A percentile compares a stretch with the other conserved stretches of the same genome.
Conservation (phyloP, 2,113 vertebrate species). For the Progne subis region DNA sequence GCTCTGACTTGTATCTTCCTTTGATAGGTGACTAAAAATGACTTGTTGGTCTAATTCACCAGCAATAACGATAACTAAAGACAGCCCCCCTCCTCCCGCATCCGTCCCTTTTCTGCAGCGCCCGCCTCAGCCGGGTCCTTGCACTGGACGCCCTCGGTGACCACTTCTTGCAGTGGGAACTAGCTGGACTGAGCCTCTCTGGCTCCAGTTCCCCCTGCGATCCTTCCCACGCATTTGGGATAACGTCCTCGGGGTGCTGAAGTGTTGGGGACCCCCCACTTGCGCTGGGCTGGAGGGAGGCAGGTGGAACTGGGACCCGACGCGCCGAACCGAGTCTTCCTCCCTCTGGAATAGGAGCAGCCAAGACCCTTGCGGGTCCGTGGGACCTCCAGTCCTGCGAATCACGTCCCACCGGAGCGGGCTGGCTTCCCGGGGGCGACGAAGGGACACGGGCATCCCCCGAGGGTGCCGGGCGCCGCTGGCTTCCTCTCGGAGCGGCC, state of each 20-base stretch:
- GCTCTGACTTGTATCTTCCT: constrained; percentile 69
- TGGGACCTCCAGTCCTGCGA: background rate
- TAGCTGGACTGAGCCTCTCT: background rate
- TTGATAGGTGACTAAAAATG: constrained; percentile 39
- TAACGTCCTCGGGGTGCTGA: fast-evolving
- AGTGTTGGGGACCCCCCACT: background rate
- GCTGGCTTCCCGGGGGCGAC: background rate
- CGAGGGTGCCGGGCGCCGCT: fast-evolving
- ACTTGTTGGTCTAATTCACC: constrained; percentile 62
- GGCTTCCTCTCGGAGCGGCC: background rate
- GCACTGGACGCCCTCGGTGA: background rate
- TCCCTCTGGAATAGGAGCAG: background rate
- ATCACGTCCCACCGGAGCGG: fast-evolving
- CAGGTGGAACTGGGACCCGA: background rate
- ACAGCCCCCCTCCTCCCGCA: background rate
- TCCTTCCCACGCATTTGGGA: background rate
- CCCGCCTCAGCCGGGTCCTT: background rate
- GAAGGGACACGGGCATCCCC: background rate
- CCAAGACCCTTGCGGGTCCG: background rate
- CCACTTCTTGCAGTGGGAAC: background rate
- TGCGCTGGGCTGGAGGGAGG: fast-evolving
- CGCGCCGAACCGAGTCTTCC: fast-evolving
- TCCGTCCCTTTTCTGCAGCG: background rate
- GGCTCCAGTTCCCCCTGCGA: background rate
- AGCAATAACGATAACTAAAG: constrained; percentile 46